A percentile compares a stretch with the other conserved stretches of the same genome.
Evolutionary conservation across 2,113 vertebrate genomes (phyloP).

Genomic region (Podarcis muralis): DNA sequence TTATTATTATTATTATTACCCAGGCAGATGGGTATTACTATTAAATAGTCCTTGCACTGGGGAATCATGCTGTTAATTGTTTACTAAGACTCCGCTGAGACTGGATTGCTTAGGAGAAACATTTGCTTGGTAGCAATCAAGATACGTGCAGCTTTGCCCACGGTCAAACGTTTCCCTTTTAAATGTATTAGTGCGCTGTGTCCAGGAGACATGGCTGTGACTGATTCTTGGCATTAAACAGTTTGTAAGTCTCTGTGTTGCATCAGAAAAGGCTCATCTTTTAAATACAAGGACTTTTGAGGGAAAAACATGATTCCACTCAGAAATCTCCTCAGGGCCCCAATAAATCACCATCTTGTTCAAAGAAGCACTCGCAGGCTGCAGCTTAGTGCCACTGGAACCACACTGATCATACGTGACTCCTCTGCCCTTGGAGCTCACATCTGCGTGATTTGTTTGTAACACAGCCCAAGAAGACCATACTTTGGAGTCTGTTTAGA

Average conservation of each 20-base stretch:
- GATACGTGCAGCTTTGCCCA: slow-evolving; percentile 48
- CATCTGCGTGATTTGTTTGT: slow-evolving; percentile 21
- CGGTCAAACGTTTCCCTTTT: slow-evolving; percentile 49
- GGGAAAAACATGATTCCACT: slow-evolving; percentile 29
- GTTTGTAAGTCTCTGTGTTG: slow-evolving; percentile 38
- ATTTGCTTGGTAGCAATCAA: slow-evolving; percentile 47
- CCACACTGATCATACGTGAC: accelerated
- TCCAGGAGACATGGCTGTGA: slow-evolving; percentile 56
- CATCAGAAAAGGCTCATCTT: slow-evolving; percentile 43
- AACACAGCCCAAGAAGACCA: background rate
- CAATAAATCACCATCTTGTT: slow-evolving; percentile 48
- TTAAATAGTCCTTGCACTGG: slow-evolving; percentile 14
- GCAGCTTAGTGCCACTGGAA: slow-evolving; percentile 15
- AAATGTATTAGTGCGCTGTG: slow-evolving; percentile 39
- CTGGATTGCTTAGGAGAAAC: slow-evolving; percentile 47
- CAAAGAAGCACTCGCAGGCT: slow-evolving; percentile 15
- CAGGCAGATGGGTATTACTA: background rate
- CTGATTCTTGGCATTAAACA: slow-evolving; percentile 51
- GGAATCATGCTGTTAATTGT: slow-evolving; percentile 10
- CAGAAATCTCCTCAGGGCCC: slow-evolving; percentile 38
- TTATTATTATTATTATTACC: no score
- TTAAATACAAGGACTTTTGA: slow-evolving; percentile 42
- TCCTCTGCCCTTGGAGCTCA: background rate
- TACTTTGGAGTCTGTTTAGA: background rate
- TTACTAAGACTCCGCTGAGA: slow-evolving; percentile 44